Percentiles rank a stretch among this genome's conserved stretches.
These are phyloP conservation scores for Acanthosoma haemorrhoidale DNA, from an alignment of 2,888 invertebrate species.

Conservation along the genomic window DNA sequence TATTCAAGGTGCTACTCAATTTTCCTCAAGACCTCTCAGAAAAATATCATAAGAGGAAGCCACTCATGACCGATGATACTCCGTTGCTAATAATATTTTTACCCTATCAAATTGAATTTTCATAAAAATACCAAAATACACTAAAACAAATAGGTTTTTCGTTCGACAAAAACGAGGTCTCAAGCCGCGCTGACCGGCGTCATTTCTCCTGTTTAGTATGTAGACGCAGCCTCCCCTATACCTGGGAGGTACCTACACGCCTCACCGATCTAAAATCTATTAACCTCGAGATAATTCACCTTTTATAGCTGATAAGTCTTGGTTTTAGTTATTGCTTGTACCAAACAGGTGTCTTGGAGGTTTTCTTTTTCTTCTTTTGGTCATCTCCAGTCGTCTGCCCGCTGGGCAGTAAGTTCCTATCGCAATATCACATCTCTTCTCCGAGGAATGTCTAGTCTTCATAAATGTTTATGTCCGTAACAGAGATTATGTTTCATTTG, in stretches of 20 bases:
- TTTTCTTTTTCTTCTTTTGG: not conserved
- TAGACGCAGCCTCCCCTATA: not conserved
- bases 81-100: no score
- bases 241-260: not conserved
- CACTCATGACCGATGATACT: no score
- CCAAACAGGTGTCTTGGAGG: not conserved
- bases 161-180: no score
- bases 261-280: conserved; percentile 2
- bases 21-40: no score
- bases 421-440: not conserved
- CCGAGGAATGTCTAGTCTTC: not conserved
- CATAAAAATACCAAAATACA: no score
- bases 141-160: no score
- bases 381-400: not conserved
- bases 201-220: not conserved
- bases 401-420: not conserved
- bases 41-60: no score
- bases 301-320: not conserved
- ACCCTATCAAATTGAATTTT: no score
- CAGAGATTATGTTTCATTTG: not conserved
- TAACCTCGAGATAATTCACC: not conserved
- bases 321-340: not conserved
- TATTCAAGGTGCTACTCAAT: no score
- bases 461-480: not conserved
- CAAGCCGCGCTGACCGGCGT: no score